Evolutionary conservation across 2,797 vertebrate genomes (phyloP), one percentile per base, ranked within the genome.

Genomic region (Tapirus indicus): DNA sequence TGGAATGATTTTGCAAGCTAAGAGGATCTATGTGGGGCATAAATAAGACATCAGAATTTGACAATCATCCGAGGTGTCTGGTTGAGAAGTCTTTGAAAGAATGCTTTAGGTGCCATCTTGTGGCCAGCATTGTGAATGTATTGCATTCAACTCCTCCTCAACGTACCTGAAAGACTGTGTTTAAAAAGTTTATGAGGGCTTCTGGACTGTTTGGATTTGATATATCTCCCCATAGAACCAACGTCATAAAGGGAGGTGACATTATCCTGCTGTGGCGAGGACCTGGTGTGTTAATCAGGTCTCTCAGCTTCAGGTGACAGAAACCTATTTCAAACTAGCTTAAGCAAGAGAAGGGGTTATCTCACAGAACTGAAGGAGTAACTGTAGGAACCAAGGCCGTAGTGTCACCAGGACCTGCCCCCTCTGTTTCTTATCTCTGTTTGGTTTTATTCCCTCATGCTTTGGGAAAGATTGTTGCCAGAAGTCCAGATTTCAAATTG

Each of bases 21-120:
- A 11, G 27, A 60, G 14, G 20, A 83, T 49, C 35, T 69, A 0
- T 35, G 5, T 62, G 38, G n/a, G 25, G 38, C 27, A 3, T 60
- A 77, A 91, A 23, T 58, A 64, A 71, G 7, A 56, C 5, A 23
- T 38, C 27, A 49, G 27, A 62, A 56, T 32, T 49, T 5, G 27
- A 32, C 49, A 0, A 3, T 68, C 17, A 12, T n/a, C 21, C 1
- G 7, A 5, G 16, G 14, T 7, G 12, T 0, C 8, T 5, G n/a
- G 6, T 27, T 38, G 52, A 64, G 66, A 41, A 72, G 35, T 29
- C 64, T 88, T 38, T 78, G 86, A 92, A 62, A 95, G 93, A 96
- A 94, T 58, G 91, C 75, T 90, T 91, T 69, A 5, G 64, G 95
- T 72, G 97, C 97, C 97, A 95, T 78, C 98, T 97, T 84, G 97